Conservation (phyloP, 2,888 invertebrate genomes). For the Branchellion lobata region DNA sequence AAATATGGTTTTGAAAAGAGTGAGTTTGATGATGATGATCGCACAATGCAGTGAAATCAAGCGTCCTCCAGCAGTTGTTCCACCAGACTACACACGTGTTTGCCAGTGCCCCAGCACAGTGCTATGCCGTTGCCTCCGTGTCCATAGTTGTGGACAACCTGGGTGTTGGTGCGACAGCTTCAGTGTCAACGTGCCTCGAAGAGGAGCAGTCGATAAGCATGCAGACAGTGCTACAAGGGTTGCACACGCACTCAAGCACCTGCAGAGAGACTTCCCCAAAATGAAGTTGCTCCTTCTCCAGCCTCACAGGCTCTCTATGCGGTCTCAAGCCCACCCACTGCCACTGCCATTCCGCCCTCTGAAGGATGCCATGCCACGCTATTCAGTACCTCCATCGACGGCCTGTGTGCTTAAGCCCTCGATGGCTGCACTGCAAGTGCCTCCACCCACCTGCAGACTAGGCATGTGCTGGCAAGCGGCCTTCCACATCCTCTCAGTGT, state of each 20-base stretch:
- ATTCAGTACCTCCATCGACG: too few species aligned
- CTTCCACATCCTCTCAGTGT: conserved; percentile 75
- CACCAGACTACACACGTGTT: conserved; percentile 72
- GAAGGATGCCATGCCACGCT: too few species aligned
- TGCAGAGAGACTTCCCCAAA: conserved; percentile 22
- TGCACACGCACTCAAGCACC: too few species aligned
- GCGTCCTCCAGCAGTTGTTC: conserved; percentile 16
- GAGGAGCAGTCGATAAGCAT: too few species aligned
- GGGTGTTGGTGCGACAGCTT: too few species aligned
- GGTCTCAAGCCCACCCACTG: conserved; percentile 80
- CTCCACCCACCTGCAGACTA: conserved; percentile 65
- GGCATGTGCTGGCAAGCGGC: conserved; percentile 78
- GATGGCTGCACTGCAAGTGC: too few species aligned
- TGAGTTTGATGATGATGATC: too few species aligned
- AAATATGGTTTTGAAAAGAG: too few species aligned
- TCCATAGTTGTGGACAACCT: conserved; percentile 88
- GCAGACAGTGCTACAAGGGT: too few species aligned
- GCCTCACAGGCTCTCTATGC: conserved; percentile 66
- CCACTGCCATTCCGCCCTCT: conserved; percentile 49
- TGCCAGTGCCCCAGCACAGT: conserved; percentile 82
- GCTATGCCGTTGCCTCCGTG: conserved; percentile 91
- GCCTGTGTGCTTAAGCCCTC: too few species aligned
- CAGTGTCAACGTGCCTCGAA: too few species aligned
- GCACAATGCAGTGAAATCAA: too few species aligned
- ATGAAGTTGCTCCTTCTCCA: conserved; percentile 58